These are phyloP conservation scores for Acinonyx jubatus DNA, from an alignment of 2,113 vertebrate species.

Conservation along the genomic window DNA sequence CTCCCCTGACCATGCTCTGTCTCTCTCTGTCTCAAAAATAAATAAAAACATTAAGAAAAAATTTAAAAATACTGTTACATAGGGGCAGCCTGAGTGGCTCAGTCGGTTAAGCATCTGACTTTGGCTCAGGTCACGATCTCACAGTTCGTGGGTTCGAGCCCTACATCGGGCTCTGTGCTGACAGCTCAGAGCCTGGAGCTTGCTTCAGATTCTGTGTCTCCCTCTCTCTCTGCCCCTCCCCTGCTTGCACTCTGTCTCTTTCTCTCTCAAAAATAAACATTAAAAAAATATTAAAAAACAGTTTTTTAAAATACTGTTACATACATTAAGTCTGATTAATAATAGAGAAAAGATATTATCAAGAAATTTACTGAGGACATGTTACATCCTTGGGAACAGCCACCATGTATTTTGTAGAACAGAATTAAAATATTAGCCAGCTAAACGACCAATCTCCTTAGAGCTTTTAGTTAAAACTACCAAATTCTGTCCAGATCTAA, in stretches of 20 bases:
- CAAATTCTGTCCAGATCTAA: slow-evolving; percentile 33
- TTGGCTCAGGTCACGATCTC: neutral
- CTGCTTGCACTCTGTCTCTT: neutral
- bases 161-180: neutral
- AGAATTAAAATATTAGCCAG: slow-evolving; percentile 21
- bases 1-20: neutral
- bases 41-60: neutral
- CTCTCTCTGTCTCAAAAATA: neutral
- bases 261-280: neutral
- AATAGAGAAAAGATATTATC: neutral
- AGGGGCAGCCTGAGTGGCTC: neutral
- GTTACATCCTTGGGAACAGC: neutral
- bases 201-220: too few relatives aligned
- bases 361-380: neutral
- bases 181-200: too few relatives aligned
- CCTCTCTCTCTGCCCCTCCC: neutral
- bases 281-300: neutral
- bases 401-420: neutral
- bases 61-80: neutral
- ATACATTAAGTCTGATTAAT: neutral
- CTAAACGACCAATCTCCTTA: neutral
- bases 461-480: neutral
- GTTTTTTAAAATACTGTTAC: neutral
- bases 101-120: neutral
- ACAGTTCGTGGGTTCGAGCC: neutral